Evolutionary conservation across 1,140 invertebrate genomes (phyloP).

Genomic region (Brachionus calyciflorus): DNA sequence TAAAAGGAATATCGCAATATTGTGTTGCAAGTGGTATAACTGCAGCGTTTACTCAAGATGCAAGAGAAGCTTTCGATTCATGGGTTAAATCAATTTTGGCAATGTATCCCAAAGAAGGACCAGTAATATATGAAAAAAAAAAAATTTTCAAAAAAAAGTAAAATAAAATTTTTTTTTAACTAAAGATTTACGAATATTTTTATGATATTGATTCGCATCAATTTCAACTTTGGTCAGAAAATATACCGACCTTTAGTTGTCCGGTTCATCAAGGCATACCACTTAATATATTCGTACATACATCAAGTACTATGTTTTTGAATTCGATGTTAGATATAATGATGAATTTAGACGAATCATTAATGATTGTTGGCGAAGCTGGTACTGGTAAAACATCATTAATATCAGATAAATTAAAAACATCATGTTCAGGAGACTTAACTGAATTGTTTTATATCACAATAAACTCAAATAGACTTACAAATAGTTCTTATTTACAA

Average conservation of each 20-base stretch:
- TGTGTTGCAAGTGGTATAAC: constrained; percentile 28
- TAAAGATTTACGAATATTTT: constrained; percentile 52
- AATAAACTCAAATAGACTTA: constrained; percentile 57
- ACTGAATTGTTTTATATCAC: constrained; percentile 58
- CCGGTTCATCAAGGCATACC: constrained; percentile 56
- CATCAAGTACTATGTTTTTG: constrained; percentile 54
- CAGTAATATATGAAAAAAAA: not conserved
- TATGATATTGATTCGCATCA: constrained; percentile 57
- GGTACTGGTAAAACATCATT: constrained; percentile 60
- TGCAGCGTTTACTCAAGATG: constrained; percentile 13
- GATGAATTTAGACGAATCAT: constrained; percentile 56
- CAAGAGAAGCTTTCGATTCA: not conserved
- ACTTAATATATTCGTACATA: constrained; percentile 58
- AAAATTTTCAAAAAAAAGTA: too few relatives aligned
- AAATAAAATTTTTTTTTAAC: not conserved
- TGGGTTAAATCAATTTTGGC: constrained; percentile 24
- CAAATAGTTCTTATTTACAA: constrained; percentile 50
- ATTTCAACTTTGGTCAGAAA: constrained; percentile 56
- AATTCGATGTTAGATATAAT: constrained; percentile 51
- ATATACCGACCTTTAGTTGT: constrained; percentile 55
- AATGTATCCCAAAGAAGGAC: constrained; percentile 20
- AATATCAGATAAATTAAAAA: constrained; percentile 57
- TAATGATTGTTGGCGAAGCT: constrained; percentile 58
- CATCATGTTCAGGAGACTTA: constrained; percentile 60
- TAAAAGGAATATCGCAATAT: constrained; percentile 1